Evolutionary conservation across 2,797 vertebrate genomes (phyloP).

Genomic region (Heteromormyrus szaboi): DNA sequence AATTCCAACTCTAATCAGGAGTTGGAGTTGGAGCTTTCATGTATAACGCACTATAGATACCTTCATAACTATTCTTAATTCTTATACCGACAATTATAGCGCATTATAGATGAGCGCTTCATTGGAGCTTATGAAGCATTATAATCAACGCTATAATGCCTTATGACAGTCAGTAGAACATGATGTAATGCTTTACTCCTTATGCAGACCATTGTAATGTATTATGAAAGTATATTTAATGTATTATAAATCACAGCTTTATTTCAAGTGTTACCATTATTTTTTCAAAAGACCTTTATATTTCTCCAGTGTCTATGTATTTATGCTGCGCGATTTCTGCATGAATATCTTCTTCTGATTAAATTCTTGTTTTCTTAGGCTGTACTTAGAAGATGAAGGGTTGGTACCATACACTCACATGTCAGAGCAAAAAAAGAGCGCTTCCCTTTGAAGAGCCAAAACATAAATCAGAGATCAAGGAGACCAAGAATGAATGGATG

Average conservation of each 20-base stretch:
- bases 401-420: neutral
- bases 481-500: conserved; percentile 3
- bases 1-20: neutral
- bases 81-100: neutral
- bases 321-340: neutral
- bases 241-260: neutral
- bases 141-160: neutral
- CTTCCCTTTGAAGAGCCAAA: neutral
- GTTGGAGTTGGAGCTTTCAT: neutral
- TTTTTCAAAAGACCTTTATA: neutral
- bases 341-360: neutral
- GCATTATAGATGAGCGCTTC: neutral
- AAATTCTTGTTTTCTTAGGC: neutral
- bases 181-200: neutral
- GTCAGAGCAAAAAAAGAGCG: neutral
- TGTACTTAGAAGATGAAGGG: neutral
- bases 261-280: neutral
- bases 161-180: neutral
- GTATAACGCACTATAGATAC: neutral
- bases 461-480: conserved; percentile 5
- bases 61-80: neutral
- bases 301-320: neutral
- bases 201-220: neutral
- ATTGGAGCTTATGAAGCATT: neutral
- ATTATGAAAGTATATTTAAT: neutral